Evolutionary conservation across 1,140 invertebrate species (phyloP), one percentile per base, ranked within the genome.

Genomic region (Heliconius hewitsoni): DNA sequence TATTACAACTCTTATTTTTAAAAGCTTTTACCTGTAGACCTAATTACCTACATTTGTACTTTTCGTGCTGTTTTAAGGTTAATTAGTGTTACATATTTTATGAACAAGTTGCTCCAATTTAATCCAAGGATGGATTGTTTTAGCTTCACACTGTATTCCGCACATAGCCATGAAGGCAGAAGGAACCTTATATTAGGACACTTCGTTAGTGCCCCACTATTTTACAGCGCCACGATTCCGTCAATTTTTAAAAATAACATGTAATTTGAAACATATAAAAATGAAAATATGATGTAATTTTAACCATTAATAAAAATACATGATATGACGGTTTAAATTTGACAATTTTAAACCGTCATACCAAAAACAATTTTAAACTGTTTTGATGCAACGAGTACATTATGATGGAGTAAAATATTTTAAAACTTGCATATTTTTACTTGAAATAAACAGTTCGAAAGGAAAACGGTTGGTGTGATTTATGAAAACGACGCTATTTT

Each of bases 401-500:
- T 13, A 23, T 72, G 34, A 72, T 42, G 37, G 70, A 72, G 34
- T 52, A 30, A 46, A 46, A 71, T 74, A 78, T 78, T 78, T 78
- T 46, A 74, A 78, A 78, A 34, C 66, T 77, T 74, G 77, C 71
- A 78, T 78, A 60, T 78, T 81, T 81, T 71, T 70, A 81, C 75
- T 52, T 81, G 72, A 74, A 81, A 76, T 81, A 81, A 81, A 81
- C 79, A 81, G 76, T 78, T 81, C 77, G 71, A 81, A 77, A 73
- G 57, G 79, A 75, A 77, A 81, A 60, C 75, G 79, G 79, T 81
- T 81, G 76, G 75, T 71, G 73, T 77, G 79, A 81, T 81, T 81
- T 81, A 81, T 81, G 79, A 71, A 81, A 81, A 81, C 77, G 79
- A 76, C 72, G 75, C 60, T 73, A 77, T 81, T 81, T 81, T 74